phyloP scores from a whole-genome alignment of 1,140 invertebrate genomes.

The Papilio aristodemus region DNA sequence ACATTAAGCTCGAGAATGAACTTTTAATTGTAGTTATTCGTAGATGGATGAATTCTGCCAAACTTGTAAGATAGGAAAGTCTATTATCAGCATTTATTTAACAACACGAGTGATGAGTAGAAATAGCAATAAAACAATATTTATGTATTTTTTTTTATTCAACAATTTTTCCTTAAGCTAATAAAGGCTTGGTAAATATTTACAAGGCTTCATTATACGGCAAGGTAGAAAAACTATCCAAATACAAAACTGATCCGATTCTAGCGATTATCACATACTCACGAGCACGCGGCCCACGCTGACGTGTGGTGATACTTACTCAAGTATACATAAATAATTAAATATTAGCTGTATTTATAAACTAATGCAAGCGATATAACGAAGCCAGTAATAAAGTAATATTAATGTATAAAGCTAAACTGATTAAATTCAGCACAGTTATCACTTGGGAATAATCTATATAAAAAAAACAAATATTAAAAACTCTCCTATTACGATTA shows the following conservation, averaged over 20 bases:
- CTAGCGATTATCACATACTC: constrained; percentile 63
- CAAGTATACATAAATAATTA: constrained; percentile 41
- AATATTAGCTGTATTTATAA: constrained; percentile 47
- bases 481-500: constrained; percentile 77
- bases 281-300: constrained; percentile 61
- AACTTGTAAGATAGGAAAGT: too few species aligned
- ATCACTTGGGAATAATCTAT: constrained; percentile 69
- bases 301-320: constrained; percentile 34
- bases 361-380: constrained; percentile 50
- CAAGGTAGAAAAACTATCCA: constrained; percentile 77
- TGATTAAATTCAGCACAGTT: constrained; percentile 63
- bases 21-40: too few species aligned
- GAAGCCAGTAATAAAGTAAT: constrained; percentile 58
- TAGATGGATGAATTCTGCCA: too few species aligned
- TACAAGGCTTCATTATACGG: constrained; percentile 79
- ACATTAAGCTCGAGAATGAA: too few species aligned
- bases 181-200: constrained; percentile 77
- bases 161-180: constrained; percentile 77
- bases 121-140: constrained; percentile 62
- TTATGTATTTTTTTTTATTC: constrained; percentile 70
- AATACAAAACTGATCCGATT: constrained; percentile 61
- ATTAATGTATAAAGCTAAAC: constrained; percentile 61
- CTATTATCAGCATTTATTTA: too few species aligned
- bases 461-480: constrained; percentile 73
- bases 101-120: too few species aligned